Evolutionary conservation across 1,140 invertebrate species (phyloP).

Genomic region (Hesperophylax magnus): DNA sequence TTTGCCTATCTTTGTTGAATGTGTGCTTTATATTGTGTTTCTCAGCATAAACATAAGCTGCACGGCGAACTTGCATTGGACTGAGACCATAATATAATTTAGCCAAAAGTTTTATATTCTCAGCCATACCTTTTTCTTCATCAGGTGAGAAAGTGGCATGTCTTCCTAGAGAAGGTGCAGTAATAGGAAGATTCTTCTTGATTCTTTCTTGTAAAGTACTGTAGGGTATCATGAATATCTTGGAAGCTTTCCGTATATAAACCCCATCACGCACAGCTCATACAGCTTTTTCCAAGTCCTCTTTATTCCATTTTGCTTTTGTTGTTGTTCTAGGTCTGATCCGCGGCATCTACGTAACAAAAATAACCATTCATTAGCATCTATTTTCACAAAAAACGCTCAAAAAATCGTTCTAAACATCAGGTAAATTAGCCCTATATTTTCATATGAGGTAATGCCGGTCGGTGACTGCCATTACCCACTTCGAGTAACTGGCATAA

Average conservation of each 20-base stretch:
- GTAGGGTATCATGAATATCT: background rate
- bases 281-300: background rate
- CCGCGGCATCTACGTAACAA: background rate
- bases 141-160: conserved; percentile 2
- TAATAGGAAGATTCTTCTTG: conserved; percentile 7
- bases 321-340: background rate
- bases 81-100: conserved; percentile 12
- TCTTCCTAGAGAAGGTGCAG: background rate
- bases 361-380: background rate
- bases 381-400: background rate
- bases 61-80: background rate
- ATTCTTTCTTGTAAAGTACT: conserved; percentile 11
- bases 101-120: conserved; percentile 9
- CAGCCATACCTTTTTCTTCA: conserved; percentile 5
- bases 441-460: no score
- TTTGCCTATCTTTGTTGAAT: background rate
- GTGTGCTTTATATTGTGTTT: background rate
- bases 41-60: conserved; percentile 12
- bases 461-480: no score
- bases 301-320: conserved; percentile 7
- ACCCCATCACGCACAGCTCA: background rate
- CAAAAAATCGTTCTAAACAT: background rate
- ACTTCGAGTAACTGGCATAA: no score
- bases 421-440: background rate
- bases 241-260: conserved; percentile 11